Base-by-base conservation (phyloP, 2,113 vertebrate species). In the Oreochromis aureus region DNA sequence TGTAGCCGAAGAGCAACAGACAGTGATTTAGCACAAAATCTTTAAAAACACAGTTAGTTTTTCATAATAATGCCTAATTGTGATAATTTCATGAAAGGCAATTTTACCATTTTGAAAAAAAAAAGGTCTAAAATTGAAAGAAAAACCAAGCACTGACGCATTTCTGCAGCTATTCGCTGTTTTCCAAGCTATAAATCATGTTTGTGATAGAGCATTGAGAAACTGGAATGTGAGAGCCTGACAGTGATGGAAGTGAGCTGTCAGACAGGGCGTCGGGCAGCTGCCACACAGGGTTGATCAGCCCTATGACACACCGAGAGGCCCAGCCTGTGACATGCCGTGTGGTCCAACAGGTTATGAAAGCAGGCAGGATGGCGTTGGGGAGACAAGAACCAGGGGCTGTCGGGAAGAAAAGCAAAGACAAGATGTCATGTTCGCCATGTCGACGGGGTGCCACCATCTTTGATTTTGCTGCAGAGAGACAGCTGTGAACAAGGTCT, bases 211-310 rank as follows among this genome's bases (percentile, higher is more conserved):
- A 83, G 87, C 88, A 86, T 90, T 5, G 59, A 89, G 87, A 89
- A 92, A 44, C 78, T 89, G 94, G 94, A 96, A 95, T 95, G 94
- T 59, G 76, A 87, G 93, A 76, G 91, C 13, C 39, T 93, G 94
- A 95, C 94, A 96, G 90, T 94, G 94, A 95, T 91, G 93, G 90
- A 96, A 91, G 90, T 83, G 92, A 93, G 89, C 87, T 92, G 91
- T 92, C 91, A 92, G 93, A 94, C 93, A 39, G 44, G 90, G 92
- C 92, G 87, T 93, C 92, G 92, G 94, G 93, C 94, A 91, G 92
- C 93, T 91, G 92, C 93, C 94, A 94, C 84, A 81, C 83, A 58
- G 84, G 41, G 93, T 89, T 89, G 91, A 92, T 95, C 91, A 89
- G 84, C 89, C 78, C 73, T 3, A 87, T 92, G 89, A 93, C 93